Conservation (phyloP, 2,888 invertebrate species). For the Glomeris marginata region DNA sequence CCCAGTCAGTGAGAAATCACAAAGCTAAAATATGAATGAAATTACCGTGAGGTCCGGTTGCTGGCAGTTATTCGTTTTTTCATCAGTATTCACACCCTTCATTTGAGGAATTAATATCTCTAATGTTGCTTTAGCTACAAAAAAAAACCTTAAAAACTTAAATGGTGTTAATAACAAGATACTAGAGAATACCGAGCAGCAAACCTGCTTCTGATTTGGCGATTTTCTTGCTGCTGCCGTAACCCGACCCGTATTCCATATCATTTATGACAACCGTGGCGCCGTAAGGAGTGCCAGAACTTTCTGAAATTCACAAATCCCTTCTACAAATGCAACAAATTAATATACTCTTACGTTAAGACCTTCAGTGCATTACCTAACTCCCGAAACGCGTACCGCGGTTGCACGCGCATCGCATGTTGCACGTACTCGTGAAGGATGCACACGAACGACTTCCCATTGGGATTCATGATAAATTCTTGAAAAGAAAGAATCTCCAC, state of each 20-base stretch:
- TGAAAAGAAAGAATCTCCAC: constrained; percentile 11
- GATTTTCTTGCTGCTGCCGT: constrained; percentile 86
- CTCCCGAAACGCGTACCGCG: constrained; percentile 82
- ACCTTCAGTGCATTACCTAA: constrained; percentile 42
- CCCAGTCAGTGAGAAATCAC: not conserved
- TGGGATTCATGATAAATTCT: constrained; percentile 96
- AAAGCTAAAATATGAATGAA: not conserved
- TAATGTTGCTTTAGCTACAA: constrained; percentile 58
- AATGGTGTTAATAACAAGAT: not conserved
- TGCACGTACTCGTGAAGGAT: constrained; percentile 97
- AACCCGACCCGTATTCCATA: constrained; percentile 85
- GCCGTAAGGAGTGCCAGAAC: constrained; percentile 83
- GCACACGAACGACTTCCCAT: constrained; percentile 87
- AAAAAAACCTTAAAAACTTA: constrained; percentile 4
- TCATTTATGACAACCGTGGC: constrained; percentile 84
- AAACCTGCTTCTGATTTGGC: constrained; percentile 77
- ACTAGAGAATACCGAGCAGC: not conserved
- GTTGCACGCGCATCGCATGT: constrained; percentile 83
- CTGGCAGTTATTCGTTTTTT: constrained; percentile 20
- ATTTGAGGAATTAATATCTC: constrained; percentile 87
- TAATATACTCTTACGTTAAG: not conserved
- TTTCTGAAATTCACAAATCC: constrained; percentile 40
- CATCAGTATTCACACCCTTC: constrained; percentile 39
- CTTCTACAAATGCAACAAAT: not conserved
- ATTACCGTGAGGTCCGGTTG: constrained; percentile 27